A percentile compares a stretch with the other conserved stretches of the same genome.
Evolutionary conservation across 2,888 invertebrate species (phyloP).

Genomic region (Merodon equestris): DNA sequence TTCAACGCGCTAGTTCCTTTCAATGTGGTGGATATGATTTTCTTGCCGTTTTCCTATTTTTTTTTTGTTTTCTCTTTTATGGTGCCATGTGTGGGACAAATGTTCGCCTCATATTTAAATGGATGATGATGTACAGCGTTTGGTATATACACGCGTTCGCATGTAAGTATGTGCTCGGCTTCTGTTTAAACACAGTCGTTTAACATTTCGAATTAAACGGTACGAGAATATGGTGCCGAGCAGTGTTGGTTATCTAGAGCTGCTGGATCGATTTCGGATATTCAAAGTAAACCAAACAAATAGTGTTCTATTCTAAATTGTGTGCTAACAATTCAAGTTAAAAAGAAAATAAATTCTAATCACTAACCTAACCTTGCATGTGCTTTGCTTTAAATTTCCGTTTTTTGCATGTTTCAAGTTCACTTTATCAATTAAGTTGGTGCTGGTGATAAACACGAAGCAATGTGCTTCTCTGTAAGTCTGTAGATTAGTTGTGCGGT

Average conservation of each 20-base stretch:
- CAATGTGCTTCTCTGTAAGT: not conserved
- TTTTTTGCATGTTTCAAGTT: not conserved
- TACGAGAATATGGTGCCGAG: constrained; percentile 41
- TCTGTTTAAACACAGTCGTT: constrained; percentile 44
- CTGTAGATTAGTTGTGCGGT: too few species aligned
- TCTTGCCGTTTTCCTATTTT: constrained; percentile 34
- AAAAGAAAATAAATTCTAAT: too few species aligned
- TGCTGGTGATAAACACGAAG: too few species aligned
- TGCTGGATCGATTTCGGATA: too few species aligned
- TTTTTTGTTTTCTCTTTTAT: constrained; percentile 26
- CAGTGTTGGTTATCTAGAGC: not conserved
- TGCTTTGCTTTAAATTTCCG: not conserved
- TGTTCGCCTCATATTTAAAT: constrained; percentile 48
- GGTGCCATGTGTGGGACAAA: constrained; percentile 57
- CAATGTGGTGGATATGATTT: constrained; percentile 50
- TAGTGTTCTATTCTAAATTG: too few species aligned
- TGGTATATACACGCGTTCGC: not conserved
- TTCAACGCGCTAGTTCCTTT: constrained; percentile 37
- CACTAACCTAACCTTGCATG: not conserved
- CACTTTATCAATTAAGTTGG: too few species aligned
- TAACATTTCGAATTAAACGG: constrained; percentile 49
- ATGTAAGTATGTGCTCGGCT: constrained; percentile 45
- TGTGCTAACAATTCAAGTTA: too few species aligned
- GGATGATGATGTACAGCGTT: constrained; percentile 19
- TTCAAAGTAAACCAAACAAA: too few species aligned